These are phyloP conservation scores for Phylloscopus trochiloides DNA, from an alignment of 2,113 vertebrate genomes.

Conservation along the genomic window DNA sequence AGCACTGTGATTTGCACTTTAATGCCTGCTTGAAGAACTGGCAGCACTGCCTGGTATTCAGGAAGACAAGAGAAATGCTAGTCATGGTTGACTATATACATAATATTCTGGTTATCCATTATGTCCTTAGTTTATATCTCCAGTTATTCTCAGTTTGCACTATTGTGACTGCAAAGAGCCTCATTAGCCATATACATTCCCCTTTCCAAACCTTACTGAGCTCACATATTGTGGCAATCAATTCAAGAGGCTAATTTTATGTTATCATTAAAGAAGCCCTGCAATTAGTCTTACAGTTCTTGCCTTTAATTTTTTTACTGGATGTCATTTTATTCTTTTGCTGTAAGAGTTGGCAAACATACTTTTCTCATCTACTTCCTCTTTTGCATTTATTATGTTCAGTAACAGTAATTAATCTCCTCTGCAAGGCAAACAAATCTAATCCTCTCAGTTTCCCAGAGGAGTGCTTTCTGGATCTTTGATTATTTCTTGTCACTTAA, in stretches of 20 bases:
- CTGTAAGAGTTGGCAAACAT: not conserved
- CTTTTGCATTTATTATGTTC: not conserved
- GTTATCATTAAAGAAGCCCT: not conserved
- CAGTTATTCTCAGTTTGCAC: not conserved
- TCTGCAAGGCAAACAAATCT: slow-evolving; percentile 28
- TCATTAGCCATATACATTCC: not conserved
- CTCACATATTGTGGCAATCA: not conserved
- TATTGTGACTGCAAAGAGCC: not conserved
- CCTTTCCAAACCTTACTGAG: not conserved
- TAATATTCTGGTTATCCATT: accelerated
- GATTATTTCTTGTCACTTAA: slow-evolving; percentile 21
- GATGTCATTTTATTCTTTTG: not conserved
- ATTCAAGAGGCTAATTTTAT: not conserved
- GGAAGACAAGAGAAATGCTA: not conserved
- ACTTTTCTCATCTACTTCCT: not conserved
- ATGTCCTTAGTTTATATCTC: not conserved
- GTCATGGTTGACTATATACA: not conserved
- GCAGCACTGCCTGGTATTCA: not conserved
- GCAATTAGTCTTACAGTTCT: not conserved
- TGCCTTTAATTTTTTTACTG: not conserved
- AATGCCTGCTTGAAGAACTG: not conserved
- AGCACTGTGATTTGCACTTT: not conserved
- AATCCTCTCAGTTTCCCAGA: not conserved
- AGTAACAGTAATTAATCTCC: slow-evolving; percentile 22
- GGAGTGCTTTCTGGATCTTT: not conserved